phyloP scores from a whole-genome alignment of 2,113 vertebrate species.

The Mirza zaza region DNA sequence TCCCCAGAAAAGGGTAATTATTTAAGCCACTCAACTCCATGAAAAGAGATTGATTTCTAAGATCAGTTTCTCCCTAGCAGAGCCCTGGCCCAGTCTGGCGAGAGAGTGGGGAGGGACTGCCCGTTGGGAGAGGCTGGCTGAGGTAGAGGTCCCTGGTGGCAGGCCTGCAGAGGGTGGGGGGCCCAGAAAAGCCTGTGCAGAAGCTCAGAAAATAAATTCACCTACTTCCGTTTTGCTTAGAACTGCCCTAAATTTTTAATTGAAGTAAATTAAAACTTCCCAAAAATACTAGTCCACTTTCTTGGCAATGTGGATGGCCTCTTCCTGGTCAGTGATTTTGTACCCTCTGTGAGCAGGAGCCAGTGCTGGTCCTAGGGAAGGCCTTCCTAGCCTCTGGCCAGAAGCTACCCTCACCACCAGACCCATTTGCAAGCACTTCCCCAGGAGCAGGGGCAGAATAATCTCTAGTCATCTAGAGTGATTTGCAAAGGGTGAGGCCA shows the following conservation, averaged over 20 bases:
- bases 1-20: neutral
- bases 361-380: neutral
- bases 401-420: neutral
- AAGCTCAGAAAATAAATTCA: constrained; percentile 48
- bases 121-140: neutral
- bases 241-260: constrained; percentile 76
- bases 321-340: neutral
- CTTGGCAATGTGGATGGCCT: neutral
- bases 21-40: neutral
- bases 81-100: neutral
- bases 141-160: neutral
- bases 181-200: neutral
- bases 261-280: constrained; percentile 73
- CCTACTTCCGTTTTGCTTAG: constrained; percentile 61
- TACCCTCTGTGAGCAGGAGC: neutral
- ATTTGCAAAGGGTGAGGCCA: neutral
- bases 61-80: neutral
- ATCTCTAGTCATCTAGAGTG: neutral
- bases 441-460: neutral
- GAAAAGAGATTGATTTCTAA: neutral
- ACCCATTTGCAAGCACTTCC: neutral
- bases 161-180: neutral
- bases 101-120: neutral
- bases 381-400: neutral
- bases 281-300: constrained; percentile 65